Conservation (phyloP, 1,140 invertebrate species). For the Leucophenga varia region DNA sequence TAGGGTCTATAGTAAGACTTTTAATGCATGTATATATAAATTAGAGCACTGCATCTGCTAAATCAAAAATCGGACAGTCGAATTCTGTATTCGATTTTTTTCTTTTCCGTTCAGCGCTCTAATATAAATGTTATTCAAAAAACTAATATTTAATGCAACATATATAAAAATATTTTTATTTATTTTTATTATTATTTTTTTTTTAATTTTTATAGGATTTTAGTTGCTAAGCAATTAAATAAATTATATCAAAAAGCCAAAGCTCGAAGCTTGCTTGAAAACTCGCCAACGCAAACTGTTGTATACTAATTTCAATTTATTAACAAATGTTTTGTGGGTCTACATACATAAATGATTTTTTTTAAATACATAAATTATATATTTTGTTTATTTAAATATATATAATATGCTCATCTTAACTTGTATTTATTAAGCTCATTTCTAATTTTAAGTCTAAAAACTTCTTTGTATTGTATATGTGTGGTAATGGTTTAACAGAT, state of each 20-base stretch:
- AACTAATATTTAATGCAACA: slow-evolving; percentile 12
- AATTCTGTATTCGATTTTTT: neutral
- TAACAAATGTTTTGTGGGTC: slow-evolving; percentile 45
- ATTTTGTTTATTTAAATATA: too few relatives aligned
- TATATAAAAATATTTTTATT: slow-evolving; percentile 39
- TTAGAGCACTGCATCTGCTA: neutral
- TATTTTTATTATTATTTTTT: slow-evolving; percentile 14
- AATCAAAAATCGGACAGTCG: too few relatives aligned
- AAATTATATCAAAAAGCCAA: slow-evolving; percentile 29
- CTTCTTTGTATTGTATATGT: too few relatives aligned
- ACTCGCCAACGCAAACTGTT: too few relatives aligned
- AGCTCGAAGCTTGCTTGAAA: slow-evolving; percentile 45
- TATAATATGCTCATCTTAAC: too few relatives aligned
- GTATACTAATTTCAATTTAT: slow-evolving; percentile 51
- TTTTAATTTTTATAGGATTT: slow-evolving; percentile 57
- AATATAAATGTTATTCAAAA: slow-evolving; percentile 18
- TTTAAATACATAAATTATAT: too few relatives aligned
- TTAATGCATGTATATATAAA: slow-evolving; percentile 9
- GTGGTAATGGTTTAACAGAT: too few relatives aligned
- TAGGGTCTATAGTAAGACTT: neutral
- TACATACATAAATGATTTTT: too few relatives aligned
- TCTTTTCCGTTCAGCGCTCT: neutral
- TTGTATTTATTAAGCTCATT: too few relatives aligned
- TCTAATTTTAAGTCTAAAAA: too few relatives aligned
- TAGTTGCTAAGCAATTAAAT: slow-evolving; percentile 54